Conservation (phyloP, 2,113 vertebrate species). For the Blennius ocellaris region DNA sequence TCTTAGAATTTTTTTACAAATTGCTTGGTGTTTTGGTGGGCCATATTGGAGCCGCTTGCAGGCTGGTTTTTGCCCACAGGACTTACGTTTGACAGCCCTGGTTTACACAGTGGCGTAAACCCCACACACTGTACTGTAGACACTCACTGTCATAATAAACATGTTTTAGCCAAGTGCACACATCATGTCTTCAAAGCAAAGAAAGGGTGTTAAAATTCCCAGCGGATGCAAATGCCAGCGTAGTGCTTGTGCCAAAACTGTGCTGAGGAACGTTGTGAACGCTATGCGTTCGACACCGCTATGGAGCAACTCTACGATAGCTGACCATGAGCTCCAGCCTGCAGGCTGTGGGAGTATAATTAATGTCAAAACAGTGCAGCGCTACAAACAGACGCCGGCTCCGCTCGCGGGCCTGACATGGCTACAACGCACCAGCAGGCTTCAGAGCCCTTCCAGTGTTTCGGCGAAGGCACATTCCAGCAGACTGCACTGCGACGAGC, state of each 20-base stretch:
- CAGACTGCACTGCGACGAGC: constrained; percentile 75
- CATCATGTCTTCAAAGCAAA: not conserved
- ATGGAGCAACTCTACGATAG: constrained; percentile 11
- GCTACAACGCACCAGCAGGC: constrained; percentile 71
- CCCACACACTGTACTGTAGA: not conserved
- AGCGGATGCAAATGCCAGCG: constrained; percentile 6
- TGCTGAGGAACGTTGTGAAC: not conserved
- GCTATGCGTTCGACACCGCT: constrained; percentile 32
- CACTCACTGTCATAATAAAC: not conserved
- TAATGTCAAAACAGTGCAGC: constrained; percentile 81
- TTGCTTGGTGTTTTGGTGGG: too few relatives aligned
- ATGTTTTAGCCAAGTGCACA: not conserved
- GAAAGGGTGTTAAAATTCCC: not conserved
- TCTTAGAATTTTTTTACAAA: too few relatives aligned
- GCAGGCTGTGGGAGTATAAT: constrained; percentile 73
- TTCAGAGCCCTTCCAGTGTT: constrained; percentile 68
- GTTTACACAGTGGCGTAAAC: not conserved
- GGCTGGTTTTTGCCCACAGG: too few relatives aligned
- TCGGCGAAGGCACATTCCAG: constrained; percentile 78
- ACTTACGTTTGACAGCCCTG: too few relatives aligned
- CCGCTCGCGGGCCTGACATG: constrained; percentile 62
- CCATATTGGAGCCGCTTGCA: too few relatives aligned
- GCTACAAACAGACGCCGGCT: constrained; percentile 62
- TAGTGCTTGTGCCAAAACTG: not conserved
- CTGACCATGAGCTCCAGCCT: constrained; percentile 35